Evolutionary conservation across 2,797 vertebrate species (phyloP), one percentile per base, ranked within the genome.

Genomic region (Aulostomus chinensis): DNA sequence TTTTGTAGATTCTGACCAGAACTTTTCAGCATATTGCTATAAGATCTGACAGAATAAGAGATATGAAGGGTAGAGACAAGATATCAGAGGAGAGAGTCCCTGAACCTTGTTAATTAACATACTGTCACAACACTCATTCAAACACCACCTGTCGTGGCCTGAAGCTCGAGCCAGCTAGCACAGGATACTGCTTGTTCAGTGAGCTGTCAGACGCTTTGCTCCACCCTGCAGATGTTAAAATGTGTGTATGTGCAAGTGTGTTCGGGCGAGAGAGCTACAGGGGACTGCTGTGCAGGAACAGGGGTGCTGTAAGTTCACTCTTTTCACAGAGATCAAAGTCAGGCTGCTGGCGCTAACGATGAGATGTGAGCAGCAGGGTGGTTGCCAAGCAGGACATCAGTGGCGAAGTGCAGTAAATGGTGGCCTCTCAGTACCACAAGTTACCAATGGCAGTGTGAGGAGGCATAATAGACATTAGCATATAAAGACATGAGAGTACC

Each of bases 311-410:
- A 34, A 68, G 65, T 73, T 79, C 56, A 70, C 40, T 66, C 46
- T 42, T 71, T 73, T 75, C 65, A 57, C 11, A 2, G 57, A 70
- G 75, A 86, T 86, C 77, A 81, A 85, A 82, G 80, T 61, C 12
- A 3, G 35, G 48, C 50, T 50, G 54, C 49, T 73, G 68, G 60
- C 67, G 13, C 47, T 43, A 60, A 73, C 3, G 30, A 65, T 62
- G 17, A 62, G 54, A 63, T 65, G 49, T 16, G 54, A 73, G 58
- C 63, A 49, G 52, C 55, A 66, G 60, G 57, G 34, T 54, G 35
- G 24, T 9, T 16, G 43, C 45, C 65, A 70, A 73, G 59, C 39
- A 45, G 51, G 46, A 69, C 54, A 48, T 60, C 55, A 54, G 38
- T 41, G 42, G 11, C 20, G 26, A 40, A 2, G 59, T 45, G 17